Percentiles rank a stretch among this genome's conserved stretches.
These are phyloP conservation scores for Heterodera filipjevi DNA, from an alignment of 2,888 invertebrate genomes.

Conservation along the genomic window DNA sequence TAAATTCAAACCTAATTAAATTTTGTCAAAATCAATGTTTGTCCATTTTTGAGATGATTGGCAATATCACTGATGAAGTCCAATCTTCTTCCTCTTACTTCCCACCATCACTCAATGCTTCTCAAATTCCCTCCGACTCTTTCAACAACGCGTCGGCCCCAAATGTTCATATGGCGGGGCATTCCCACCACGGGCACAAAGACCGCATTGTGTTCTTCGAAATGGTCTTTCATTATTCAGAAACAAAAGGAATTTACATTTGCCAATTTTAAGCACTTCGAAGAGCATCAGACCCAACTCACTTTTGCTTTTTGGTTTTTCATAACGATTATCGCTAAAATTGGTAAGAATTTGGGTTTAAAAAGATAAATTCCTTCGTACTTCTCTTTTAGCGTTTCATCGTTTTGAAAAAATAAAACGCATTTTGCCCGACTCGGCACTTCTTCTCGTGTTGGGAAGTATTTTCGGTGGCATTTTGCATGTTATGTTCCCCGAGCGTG, in stretches of 20 bases:
- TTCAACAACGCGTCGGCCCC: not conserved
- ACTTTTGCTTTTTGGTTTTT: slow-evolving; percentile 40
- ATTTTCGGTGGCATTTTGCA: slow-evolving; percentile 36
- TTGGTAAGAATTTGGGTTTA: slow-evolving; percentile 11
- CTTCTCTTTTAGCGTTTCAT: slow-evolving; percentile 30
- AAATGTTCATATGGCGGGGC: not conserved
- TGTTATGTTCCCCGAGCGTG: slow-evolving; percentile 34
- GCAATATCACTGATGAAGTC: not conserved
- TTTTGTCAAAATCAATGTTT: not conserved
- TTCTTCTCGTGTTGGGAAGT: slow-evolving; percentile 34
- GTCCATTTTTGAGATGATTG: not conserved
- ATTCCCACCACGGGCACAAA: slow-evolving; percentile 11
- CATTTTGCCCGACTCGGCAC: slow-evolving; percentile 36
- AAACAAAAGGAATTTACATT: not conserved
- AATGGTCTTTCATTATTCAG: not conserved
- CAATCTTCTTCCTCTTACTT: not conserved
- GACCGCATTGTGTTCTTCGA: slow-evolving; percentile 10
- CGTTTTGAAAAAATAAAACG: slow-evolving; percentile 33
- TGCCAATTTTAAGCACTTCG: slow-evolving; percentile 10
- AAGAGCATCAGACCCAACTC: slow-evolving; percentile 35
- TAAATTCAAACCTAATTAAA: not conserved
- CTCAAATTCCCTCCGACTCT: not conserved
- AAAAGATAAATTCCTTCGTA: not conserved
- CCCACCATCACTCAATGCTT: not conserved
- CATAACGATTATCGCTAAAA: slow-evolving; percentile 36